Base-by-base conservation (phyloP, 2,797 vertebrate genomes). In the Rhinatrema bivittatum region DNA sequence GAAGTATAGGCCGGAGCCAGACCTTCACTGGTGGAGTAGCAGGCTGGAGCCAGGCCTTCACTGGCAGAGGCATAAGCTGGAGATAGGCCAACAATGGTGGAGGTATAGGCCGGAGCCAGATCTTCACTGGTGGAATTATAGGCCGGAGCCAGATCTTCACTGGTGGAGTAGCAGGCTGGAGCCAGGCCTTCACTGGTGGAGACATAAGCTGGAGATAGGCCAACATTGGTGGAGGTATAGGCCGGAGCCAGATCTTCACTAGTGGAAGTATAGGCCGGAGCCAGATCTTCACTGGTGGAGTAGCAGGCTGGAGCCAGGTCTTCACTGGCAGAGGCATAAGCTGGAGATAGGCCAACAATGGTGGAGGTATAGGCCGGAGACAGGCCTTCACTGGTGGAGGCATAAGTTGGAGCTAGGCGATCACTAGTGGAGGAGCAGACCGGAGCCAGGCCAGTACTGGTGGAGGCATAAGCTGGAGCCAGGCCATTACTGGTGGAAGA, bases 401-500 rank as follows among this genome's bases (percentile, higher is more conserved):
- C n/a, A n/a, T n/a, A n/a, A n/a, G n/a, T n/a, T n/a, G n/a, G n/a
- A n/a, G n/a, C n/a, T n/a, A n/a, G n/a, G n/a, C n/a, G n/a, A n/a
- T n/a, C n/a, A n/a, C n/a, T n/a, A n/a, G n/a, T n/a, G n/a, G n/a
- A n/a, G n/a, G n/a, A n/a, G n/a, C n/a, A n/a, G n/a, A n/a, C n/a
- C n/a, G n/a, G n/a, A n/a, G n/a, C n/a, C 17, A 18, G 17, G 5
- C 6, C 18, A 5, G 5, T 17, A 18, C 17, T 5, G n/a, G n/a
- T n/a, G 6, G 17, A 18, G 17, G 18, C 5, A 18, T 17, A 5
- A 17, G 6, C 17, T 10, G 27, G 36, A 7, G 38, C 36, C 4
- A 23, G 11, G 7, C 24, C 49, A 32, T 46, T 33, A 25, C 37
- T 36, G 13, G 16, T 34, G 29, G 43, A 32, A 16, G 42, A 36